Conservation (phyloP, 2,888 invertebrate genomes). For the Diadromus collaris region DNA sequence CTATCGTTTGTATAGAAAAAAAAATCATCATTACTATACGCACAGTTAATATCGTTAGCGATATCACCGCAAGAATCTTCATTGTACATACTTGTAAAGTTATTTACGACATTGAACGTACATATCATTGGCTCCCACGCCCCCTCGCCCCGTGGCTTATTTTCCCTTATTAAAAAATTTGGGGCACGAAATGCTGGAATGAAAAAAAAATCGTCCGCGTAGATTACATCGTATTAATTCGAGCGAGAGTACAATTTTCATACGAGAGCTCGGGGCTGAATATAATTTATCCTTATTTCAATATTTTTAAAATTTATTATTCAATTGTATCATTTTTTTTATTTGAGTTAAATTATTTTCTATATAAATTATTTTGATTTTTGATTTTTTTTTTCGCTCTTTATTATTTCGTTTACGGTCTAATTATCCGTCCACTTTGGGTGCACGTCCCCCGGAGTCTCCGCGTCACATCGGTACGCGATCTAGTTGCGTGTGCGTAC, state of each 20-base stretch:
- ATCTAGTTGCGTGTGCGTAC: conserved; percentile 6
- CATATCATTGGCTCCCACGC: conserved; percentile 53
- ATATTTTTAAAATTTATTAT: too few relatives aligned
- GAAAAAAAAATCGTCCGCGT: not conserved
- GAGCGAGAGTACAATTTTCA: not conserved
- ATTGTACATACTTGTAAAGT: conserved; percentile 58
- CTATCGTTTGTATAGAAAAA: conserved; percentile 16
- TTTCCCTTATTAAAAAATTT: conserved; percentile 31
- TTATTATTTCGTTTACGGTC: not conserved
- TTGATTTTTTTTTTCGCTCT: not conserved
- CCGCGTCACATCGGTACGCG: conserved; percentile 2
- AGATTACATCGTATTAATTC: not conserved
- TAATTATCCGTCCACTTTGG: not conserved
- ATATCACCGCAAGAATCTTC: conserved; percentile 54
- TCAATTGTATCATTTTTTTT: too few relatives aligned
- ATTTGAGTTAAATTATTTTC: too few relatives aligned
- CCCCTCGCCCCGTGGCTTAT: conserved; percentile 40
- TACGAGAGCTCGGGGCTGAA: not conserved
- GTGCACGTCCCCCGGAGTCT: conserved; percentile 7
- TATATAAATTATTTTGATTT: not conserved
- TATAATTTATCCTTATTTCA: too few relatives aligned
- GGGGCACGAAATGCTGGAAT: conserved; percentile 22
- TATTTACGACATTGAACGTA: conserved; percentile 48
- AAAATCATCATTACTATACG: conserved; percentile 3
- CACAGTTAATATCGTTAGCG: conserved; percentile 6